Conservation (phyloP, 2,888 invertebrate species). For the Bombylius major region DNA sequence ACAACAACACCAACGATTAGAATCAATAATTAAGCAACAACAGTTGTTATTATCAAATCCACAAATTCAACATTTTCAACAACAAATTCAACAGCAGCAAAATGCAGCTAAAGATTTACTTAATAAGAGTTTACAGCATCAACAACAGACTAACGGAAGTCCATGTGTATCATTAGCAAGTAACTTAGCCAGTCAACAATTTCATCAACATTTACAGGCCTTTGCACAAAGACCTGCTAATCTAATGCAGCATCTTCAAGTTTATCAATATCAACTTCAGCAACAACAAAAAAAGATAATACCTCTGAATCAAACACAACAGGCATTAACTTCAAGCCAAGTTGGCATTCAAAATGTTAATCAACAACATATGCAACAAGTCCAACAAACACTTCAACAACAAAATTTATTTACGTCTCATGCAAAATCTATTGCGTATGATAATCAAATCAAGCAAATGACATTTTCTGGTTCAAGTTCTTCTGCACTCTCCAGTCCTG, state of each 20-base stretch:
- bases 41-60: constrained; percentile 18
- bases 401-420: constrained; percentile 5
- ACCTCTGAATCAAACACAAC: constrained; percentile 4
- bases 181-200: constrained; percentile 19
- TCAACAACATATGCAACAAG: constrained; percentile 26
- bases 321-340: constrained; percentile 11
- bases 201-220: constrained; percentile 25
- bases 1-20: constrained; percentile 22
- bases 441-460: constrained; percentile 3
- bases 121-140: constrained; percentile 24
- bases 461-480: not conserved
- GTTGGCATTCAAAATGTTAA: constrained; percentile 33
- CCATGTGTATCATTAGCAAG: constrained; percentile 18
- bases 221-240: constrained; percentile 19
- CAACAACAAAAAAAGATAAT: constrained; percentile 15
- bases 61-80: constrained; percentile 23
- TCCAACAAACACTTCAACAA: constrained; percentile 26
- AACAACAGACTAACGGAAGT: constrained; percentile 26
- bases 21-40: constrained; percentile 21
- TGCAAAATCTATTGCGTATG: constrained; percentile 1
- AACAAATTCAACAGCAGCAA: constrained; percentile 23
- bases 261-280: constrained; percentile 26
- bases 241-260: constrained; percentile 26
- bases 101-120: constrained; percentile 25
- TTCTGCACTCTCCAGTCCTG: constrained; percentile 16